A percentile compares a stretch with the other conserved stretches of the same genome.
These are phyloP conservation scores for Daboia siamensis DNA, from an alignment of 2,113 vertebrate species.

Conservation along the genomic window DNA sequence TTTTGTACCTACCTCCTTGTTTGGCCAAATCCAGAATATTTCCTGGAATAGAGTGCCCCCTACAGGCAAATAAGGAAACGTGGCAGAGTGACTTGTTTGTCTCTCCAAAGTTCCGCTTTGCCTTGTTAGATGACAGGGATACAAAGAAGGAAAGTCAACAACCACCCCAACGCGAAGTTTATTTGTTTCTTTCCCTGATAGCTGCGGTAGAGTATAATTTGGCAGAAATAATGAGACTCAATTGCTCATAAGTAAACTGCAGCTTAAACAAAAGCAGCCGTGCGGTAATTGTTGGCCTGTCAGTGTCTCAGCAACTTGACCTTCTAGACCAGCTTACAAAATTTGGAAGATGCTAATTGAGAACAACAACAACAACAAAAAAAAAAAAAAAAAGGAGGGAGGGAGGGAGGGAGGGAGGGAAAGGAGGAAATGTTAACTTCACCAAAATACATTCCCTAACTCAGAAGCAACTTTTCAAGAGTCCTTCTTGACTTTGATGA, in stretches of 20 bases:
- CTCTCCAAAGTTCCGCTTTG: neutral
- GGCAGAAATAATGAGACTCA: conserved; percentile 68
- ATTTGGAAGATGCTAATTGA: neutral
- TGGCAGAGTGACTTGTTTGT: neutral
- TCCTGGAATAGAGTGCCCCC: conserved; percentile 9
- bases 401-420: too few relatives aligned
- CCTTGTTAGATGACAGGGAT: conserved; percentile 34
- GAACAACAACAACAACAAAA: too few relatives aligned
- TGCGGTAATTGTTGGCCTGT: conserved; percentile 54
- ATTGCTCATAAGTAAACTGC: conserved; percentile 68
- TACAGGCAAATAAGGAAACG: conserved; percentile 13
- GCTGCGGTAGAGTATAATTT: conserved; percentile 60
- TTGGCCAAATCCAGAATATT: neutral
- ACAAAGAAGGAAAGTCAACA: conserved; percentile 32
- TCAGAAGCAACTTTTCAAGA: neutral
- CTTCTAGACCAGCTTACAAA: conserved; percentile 49
- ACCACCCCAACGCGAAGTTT: conserved; percentile 8
- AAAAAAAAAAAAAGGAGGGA: neutral
- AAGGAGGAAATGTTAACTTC: neutral
- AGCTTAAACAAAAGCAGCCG: conserved; percentile 64
- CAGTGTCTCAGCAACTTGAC: conserved; percentile 16
- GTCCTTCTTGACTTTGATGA: neutral
- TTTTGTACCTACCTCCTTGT: neutral
- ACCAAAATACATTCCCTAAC: neutral
- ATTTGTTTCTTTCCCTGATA: conserved; percentile 30